Conservation (phyloP, 2,113 vertebrate species). For the Todiramphus chloris region DNA sequence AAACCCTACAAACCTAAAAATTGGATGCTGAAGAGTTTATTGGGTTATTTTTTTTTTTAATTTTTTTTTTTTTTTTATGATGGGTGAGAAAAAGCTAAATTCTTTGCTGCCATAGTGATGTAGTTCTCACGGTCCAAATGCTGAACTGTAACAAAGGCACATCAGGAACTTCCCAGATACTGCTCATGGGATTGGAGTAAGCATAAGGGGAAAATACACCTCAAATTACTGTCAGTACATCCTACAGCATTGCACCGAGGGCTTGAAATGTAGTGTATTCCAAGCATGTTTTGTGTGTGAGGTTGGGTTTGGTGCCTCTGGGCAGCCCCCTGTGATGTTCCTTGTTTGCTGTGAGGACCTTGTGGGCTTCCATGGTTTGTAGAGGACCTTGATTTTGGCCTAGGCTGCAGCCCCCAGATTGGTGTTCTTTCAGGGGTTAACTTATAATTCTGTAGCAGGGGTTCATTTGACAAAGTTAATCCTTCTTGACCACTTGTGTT, state of each 20-base stretch:
- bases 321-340: neutral
- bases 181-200: neutral
- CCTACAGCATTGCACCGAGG: neutral
- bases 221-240: neutral
- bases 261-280: neutral
- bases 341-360: accelerated
- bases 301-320: neutral
- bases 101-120: neutral
- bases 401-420: neutral
- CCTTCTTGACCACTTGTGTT: neutral
- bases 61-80: neutral
- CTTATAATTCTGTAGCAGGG: neutral
- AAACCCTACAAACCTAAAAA: neutral
- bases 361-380: neutral
- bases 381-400: neutral
- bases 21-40: neutral
- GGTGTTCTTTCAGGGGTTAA: neutral
- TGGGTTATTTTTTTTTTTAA: neutral
- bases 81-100: neutral
- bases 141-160: neutral
- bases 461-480: neutral
- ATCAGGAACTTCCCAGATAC: neutral
- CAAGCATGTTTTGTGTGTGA: neutral
- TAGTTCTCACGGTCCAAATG: neutral
- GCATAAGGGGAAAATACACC: neutral